These are phyloP conservation scores for Nylanderia fulva DNA, from an alignment of 1,140 invertebrate genomes.

Conservation along the genomic window DNA sequence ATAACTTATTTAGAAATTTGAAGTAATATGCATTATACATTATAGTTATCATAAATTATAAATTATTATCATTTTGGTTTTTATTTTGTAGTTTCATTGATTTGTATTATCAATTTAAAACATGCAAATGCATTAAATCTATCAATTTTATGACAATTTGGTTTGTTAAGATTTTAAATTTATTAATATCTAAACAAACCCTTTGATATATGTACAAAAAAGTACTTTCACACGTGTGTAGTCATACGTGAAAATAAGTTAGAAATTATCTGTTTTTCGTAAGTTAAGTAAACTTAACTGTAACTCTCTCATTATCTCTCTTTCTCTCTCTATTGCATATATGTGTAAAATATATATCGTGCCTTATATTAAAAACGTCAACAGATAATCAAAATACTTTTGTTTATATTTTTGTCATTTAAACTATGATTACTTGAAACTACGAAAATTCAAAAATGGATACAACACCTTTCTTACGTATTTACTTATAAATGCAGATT, in stretches of 20 bases:
- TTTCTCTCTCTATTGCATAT: not conserved
- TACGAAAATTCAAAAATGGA: not conserved
- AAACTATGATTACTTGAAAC: not conserved
- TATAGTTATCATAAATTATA: slow-evolving; percentile 3
- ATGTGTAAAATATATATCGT: not conserved
- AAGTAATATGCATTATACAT: not conserved
- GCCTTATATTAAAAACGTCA: not conserved
- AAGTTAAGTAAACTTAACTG: slow-evolving; percentile 11
- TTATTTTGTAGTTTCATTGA: not conserved
- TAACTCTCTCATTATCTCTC: no score
- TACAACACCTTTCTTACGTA: not conserved
- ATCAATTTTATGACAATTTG: slow-evolving; percentile 19
- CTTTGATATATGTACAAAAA: not conserved
- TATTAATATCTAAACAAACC: not conserved
- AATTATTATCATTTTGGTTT: not conserved
- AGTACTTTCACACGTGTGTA: not conserved
- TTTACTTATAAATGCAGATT: slow-evolving; percentile 15
- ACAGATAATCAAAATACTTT: not conserved
- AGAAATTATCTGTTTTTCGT: not conserved
- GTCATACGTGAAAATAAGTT: not conserved
- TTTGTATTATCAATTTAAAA: not conserved
- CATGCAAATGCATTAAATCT: not conserved
- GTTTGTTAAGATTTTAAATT: not conserved
- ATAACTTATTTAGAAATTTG: not conserved
- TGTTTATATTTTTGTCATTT: slow-evolving; percentile 15